Conservation (phyloP, 2,797 vertebrate species). For the Anguilla pacifica region DNA sequence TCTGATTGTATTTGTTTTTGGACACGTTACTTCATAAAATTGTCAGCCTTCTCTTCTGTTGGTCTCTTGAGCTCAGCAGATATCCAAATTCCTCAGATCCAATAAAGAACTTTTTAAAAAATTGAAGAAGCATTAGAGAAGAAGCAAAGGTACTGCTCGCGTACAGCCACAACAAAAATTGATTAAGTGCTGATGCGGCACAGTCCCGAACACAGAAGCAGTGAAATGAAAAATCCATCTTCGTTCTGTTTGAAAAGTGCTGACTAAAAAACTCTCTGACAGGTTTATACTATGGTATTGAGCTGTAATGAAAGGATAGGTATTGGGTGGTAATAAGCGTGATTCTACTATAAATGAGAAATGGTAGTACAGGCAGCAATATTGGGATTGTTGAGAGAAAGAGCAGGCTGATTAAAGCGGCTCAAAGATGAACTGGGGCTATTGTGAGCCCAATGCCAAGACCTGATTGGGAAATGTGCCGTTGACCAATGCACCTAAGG, state of each 20-base stretch:
- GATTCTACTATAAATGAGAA: not conserved
- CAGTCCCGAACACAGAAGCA: not conserved
- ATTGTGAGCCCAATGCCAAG: not conserved
- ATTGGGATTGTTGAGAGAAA: not conserved
- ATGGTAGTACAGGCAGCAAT: not conserved
- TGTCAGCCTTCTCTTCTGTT: not conserved
- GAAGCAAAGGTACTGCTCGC: not conserved
- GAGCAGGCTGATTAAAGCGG: not conserved
- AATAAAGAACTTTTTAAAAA: not conserved
- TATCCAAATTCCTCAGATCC: not conserved
- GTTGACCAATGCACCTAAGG: not conserved
- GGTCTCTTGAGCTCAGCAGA: not conserved
- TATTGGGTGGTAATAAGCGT: not conserved
- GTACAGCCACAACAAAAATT: not conserved
- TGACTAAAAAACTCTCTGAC: not conserved
- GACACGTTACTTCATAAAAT: not conserved
- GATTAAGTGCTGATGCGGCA: not conserved
- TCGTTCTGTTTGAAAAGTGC: not conserved
- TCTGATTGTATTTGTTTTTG: not conserved
- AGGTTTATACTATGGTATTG: not conserved
- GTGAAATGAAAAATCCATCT: constrained; percentile 5
- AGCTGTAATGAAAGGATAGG: not conserved
- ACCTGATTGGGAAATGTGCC: not conserved
- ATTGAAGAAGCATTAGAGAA: not conserved
- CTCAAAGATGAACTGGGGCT: not conserved